phyloP scores from a whole-genome alignment of 2,113 vertebrate species.

The Chloropsis hardwickii region DNA sequence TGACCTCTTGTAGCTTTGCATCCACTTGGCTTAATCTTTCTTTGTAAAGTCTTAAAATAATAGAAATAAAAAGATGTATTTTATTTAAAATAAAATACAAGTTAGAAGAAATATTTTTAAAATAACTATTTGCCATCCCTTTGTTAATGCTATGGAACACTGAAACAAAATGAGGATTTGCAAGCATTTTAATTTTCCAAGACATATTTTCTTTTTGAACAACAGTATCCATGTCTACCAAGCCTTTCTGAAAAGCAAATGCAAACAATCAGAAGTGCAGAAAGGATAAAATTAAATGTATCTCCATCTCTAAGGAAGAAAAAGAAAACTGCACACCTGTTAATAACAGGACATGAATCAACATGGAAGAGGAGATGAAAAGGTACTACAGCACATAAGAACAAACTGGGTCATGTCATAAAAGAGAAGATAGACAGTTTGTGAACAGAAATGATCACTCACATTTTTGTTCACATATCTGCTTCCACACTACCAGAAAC shows the following conservation, averaged over 20 bases:
- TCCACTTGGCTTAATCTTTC: constrained; percentile 97
- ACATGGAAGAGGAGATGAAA: neutral
- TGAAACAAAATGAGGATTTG: neutral
- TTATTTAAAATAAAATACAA: constrained; percentile 36
- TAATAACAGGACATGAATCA: neutral
- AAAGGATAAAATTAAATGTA: neutral
- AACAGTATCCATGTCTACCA: neutral
- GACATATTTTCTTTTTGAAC: neutral
- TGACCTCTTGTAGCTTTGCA: constrained; percentile 96
- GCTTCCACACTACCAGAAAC: neutral
- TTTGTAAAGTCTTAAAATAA: constrained; percentile 89
- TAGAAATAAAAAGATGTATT: constrained; percentile 1
- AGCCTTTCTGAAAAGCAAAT: neutral
- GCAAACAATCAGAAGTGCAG: neutral
- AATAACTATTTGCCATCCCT: neutral
- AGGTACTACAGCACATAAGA: neutral
- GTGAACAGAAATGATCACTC: neutral
- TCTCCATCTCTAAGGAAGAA: neutral
- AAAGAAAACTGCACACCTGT: neutral
- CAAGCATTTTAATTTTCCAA: neutral
- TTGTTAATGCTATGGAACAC: neutral
- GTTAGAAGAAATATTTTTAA: neutral
- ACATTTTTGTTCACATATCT: neutral
- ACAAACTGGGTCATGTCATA: neutral
- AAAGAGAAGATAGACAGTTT: neutral